Evolutionary conservation across 2,113 vertebrate species (phyloP).

Genomic region (Cyanoliseus patagonus): DNA sequence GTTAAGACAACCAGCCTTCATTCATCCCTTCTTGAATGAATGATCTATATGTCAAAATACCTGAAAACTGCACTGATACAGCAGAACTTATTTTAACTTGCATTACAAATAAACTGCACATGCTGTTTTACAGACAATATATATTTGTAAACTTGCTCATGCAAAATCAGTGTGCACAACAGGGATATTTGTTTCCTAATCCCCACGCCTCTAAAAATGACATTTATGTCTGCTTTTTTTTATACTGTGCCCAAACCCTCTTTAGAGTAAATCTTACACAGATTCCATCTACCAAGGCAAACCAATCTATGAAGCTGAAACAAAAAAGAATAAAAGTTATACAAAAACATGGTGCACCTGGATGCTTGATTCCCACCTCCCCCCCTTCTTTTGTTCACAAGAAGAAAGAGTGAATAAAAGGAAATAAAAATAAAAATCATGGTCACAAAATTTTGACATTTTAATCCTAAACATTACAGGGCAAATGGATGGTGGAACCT

Average conservation of each 20-base stretch:
- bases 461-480: conserved; percentile 84
- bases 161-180: conserved; percentile 78
- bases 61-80: conserved; percentile 72
- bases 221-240: conserved; percentile 61
- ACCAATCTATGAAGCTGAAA: conserved; percentile 75
- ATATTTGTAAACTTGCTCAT: conserved; percentile 83
- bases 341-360: conserved; percentile 70
- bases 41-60: conserved; percentile 63
- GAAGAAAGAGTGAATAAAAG: conserved; percentile 69
- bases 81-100: conserved; percentile 71
- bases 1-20: conserved; percentile 46
- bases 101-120: conserved; percentile 78
- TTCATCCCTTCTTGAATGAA: conserved; percentile 16
- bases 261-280: conserved; percentile 72
- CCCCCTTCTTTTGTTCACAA: conserved; percentile 28
- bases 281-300: conserved; percentile 74
- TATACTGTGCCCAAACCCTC: conserved; percentile 63
- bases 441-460: conserved; percentile 81
- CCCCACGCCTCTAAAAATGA: conserved; percentile 69
- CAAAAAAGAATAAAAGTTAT: conserved; percentile 66
- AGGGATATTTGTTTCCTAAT: conserved; percentile 60
- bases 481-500: conserved; percentile 76
- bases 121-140: conserved; percentile 81
- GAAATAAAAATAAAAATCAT: conserved; percentile 68
- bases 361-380: background rate